Conservation (phyloP, 2,888 invertebrate genomes). For the Phengaris alcon region DNA sequence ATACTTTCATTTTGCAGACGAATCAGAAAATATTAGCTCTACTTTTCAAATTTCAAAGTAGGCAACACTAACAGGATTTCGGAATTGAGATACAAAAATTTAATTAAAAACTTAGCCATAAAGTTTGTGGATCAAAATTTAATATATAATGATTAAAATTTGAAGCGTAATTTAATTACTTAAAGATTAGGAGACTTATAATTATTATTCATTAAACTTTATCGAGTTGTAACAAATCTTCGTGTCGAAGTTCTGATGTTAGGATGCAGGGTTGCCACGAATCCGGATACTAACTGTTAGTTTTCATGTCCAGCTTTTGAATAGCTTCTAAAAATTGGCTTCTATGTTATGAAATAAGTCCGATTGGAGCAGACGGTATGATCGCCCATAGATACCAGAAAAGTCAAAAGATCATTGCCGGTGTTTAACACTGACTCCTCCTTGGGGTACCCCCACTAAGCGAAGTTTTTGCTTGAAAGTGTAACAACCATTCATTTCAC, state of each 20-base stretch:
- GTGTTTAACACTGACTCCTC: too few species aligned
- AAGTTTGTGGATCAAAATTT: neutral
- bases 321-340: too few species aligned
- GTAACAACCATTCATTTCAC: too few species aligned
- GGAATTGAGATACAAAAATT: neutral
- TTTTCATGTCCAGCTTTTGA: too few species aligned
- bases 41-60: neutral
- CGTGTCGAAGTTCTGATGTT: conserved; percentile 16
- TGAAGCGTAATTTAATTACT: conserved; percentile 9
- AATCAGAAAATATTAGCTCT: neutral
- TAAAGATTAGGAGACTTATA: conserved; percentile 21
- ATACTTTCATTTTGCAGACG: neutral
- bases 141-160: conserved; percentile 1
- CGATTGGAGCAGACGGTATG: too few species aligned
- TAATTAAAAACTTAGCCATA: neutral
- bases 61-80: neutral
- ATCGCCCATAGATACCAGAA: too few species aligned
- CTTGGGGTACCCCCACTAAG: too few species aligned
- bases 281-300: neutral
- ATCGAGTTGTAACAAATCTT: conserved; percentile 23
- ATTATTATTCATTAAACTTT: conserved; percentile 27
- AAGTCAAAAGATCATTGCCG: too few species aligned
- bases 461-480: too few species aligned
- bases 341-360: too few species aligned
- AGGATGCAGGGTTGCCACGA: neutral